Percentiles rank a stretch among this genome's conserved stretches.
Conservation (phyloP, 2,797 vertebrate genomes). For the Pangasius djambal region DNA sequence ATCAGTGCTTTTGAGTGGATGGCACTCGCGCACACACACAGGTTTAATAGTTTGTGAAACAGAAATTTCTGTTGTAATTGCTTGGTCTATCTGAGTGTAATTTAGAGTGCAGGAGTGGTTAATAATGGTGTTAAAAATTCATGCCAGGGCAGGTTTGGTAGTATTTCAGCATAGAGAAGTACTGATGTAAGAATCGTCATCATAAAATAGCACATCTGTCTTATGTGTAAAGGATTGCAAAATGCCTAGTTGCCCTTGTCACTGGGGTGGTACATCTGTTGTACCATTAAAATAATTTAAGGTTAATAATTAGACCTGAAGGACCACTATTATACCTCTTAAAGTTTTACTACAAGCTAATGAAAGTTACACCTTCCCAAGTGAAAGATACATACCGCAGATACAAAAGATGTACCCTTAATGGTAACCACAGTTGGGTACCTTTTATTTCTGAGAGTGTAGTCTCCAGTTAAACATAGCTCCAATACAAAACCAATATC, state of each 20-base stretch:
- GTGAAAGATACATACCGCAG: too few species aligned
- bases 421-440: not conserved
- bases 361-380: not conserved
- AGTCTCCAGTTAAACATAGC: not conserved
- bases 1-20: not conserved
- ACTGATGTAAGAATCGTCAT: not conserved
- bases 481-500: not conserved
- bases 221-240: not conserved
- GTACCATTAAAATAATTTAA: not conserved
- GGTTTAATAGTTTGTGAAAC: not conserved
- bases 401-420: not conserved
- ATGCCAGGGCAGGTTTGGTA: not conserved
- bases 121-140: not conserved
- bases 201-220: not conserved
- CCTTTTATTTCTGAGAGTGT: not conserved
- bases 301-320: not conserved
- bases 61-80: not conserved
- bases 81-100: not conserved
- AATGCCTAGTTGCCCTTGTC: not conserved
- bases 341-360: not conserved
- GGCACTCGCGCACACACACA: not conserved
- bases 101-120: not conserved
- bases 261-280: not conserved
- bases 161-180: not conserved
- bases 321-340: not conserved